These are phyloP conservation scores for Clavelina lepadiformis DNA, from an alignment of 23 tunicate species.

Conservation along the genomic window DNA sequence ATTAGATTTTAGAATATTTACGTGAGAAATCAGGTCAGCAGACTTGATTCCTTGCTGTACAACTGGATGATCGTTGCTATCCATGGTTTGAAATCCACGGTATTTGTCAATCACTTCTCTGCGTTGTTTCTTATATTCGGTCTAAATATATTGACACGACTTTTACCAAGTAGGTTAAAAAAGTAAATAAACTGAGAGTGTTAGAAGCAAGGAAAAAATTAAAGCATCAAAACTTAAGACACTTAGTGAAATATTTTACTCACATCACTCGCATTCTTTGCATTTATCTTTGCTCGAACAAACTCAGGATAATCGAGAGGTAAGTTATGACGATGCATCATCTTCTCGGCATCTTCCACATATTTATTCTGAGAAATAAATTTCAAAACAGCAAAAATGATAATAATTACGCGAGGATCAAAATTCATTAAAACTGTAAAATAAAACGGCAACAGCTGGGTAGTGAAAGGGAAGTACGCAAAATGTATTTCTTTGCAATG, in stretches of 20 bases:
- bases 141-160: too few relatives aligned
- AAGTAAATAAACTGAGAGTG: too few relatives aligned
- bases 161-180: too few relatives aligned
- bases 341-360: slow-evolving; percentile 72
- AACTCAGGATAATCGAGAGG: slow-evolving; percentile 94
- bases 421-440: too few relatives aligned
- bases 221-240: too few relatives aligned
- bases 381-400: not conserved
- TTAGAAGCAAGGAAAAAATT: too few relatives aligned
- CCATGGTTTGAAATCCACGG: slow-evolving; percentile 98
- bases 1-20: slow-evolving; percentile 6
- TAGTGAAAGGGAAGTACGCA: too few relatives aligned
- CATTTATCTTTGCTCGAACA: slow-evolving; percentile 72
- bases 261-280: slow-evolving; percentile 92
- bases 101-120: slow-evolving; percentile 68
- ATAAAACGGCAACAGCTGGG: too few relatives aligned
- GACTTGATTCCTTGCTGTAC: slow-evolving; percentile 91
- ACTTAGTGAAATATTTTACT: too few relatives aligned
- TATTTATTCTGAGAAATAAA: slow-evolving; percentile 40
- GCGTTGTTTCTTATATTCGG: slow-evolving; percentile 65
- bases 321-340: slow-evolving; percentile 76
- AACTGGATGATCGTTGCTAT: slow-evolving; percentile 88
- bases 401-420: not conserved
- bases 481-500: not conserved
- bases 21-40: slow-evolving; percentile 89